phyloP scores from a whole-genome alignment of 2,888 invertebrate species.

The Scrobipalpa costella region DNA sequence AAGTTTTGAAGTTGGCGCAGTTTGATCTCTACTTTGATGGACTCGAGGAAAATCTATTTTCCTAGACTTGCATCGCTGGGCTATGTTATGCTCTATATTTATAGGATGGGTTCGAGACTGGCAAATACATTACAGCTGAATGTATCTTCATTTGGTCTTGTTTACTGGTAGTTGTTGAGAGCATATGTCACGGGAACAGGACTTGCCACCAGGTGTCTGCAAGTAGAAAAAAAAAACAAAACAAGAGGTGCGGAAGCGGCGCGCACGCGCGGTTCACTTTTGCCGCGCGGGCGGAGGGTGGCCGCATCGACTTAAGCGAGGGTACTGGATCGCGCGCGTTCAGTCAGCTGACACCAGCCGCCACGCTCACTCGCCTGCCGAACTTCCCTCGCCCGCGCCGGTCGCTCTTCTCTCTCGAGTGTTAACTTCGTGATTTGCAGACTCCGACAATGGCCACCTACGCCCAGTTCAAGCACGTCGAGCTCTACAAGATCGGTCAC shows the following conservation, averaged over 20 bases:
- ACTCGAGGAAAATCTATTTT: neutral
- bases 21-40: neutral
- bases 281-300: slow-evolving; percentile 74
- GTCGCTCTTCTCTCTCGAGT: slow-evolving; percentile 41
- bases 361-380: slow-evolving; percentile 51
- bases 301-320: slow-evolving; percentile 74
- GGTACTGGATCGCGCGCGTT: slow-evolving; percentile 69
- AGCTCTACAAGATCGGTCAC: slow-evolving; percentile 95
- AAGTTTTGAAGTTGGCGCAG: neutral
- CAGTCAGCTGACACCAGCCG: slow-evolving; percentile 77
- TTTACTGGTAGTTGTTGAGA: slow-evolving; percentile 40
- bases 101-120: neutral
- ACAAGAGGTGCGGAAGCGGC: slow-evolving; percentile 58
- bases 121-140: neutral
- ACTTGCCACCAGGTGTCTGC: slow-evolving; percentile 42
- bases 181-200: slow-evolving; percentile 45
- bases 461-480: slow-evolving; percentile 96
- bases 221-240: slow-evolving; percentile 46
- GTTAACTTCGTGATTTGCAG: slow-evolving; percentile 39
- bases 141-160: slow-evolving; percentile 33
- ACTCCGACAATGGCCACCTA: slow-evolving; percentile 89
- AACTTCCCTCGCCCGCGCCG: slow-evolving; percentile 34
- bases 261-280: slow-evolving; percentile 67
- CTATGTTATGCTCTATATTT: neutral
- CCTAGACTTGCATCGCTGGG: neutral